Evolutionary conservation across 2,797 vertebrate genomes (phyloP).

Genomic region (Knipowitschia caucasica): DNA sequence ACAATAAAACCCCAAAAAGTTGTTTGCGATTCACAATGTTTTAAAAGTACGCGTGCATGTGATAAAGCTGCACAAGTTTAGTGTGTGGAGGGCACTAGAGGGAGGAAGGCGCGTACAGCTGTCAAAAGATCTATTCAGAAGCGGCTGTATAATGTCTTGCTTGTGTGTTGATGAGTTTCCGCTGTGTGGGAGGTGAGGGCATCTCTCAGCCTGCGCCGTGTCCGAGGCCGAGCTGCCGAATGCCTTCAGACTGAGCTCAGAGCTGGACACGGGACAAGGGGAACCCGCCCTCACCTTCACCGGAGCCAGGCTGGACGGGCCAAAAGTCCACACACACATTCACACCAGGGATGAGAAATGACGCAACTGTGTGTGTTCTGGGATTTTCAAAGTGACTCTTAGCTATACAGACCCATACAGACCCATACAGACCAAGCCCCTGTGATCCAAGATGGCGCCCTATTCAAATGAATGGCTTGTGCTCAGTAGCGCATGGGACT

Average conservation of each 20-base stretch:
- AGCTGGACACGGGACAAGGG: conserved; percentile 53
- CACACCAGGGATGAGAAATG: too few relatives aligned
- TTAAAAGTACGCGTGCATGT: too few relatives aligned
- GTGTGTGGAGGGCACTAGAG: background rate
- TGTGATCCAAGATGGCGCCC: too few relatives aligned
- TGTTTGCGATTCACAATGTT: too few relatives aligned
- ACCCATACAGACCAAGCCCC: too few relatives aligned
- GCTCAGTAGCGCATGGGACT: too few relatives aligned
- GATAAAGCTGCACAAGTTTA: too few relatives aligned
- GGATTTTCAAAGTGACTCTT: too few relatives aligned
- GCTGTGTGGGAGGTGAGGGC: conserved; percentile 17
- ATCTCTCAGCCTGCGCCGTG: conserved; percentile 32
- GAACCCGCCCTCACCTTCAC: conserved; percentile 57
- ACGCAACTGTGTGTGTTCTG: too few relatives aligned
- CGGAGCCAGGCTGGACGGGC: conserved; percentile 28
- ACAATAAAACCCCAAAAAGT: too few relatives aligned
- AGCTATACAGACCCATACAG: too few relatives aligned
- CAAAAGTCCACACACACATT: conserved; percentile 13
- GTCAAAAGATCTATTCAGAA: conserved; percentile 2
- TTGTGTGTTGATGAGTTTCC: conserved; percentile 35
- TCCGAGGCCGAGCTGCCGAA: conserved; percentile 48
- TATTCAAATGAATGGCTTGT: too few relatives aligned
- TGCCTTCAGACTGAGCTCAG: conserved; percentile 63
- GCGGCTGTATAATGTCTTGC: conserved; percentile 5
- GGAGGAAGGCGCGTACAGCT: background rate